phyloP scores from a whole-genome alignment of 2,113 vertebrate genomes.

The Zeus faber region DNA sequence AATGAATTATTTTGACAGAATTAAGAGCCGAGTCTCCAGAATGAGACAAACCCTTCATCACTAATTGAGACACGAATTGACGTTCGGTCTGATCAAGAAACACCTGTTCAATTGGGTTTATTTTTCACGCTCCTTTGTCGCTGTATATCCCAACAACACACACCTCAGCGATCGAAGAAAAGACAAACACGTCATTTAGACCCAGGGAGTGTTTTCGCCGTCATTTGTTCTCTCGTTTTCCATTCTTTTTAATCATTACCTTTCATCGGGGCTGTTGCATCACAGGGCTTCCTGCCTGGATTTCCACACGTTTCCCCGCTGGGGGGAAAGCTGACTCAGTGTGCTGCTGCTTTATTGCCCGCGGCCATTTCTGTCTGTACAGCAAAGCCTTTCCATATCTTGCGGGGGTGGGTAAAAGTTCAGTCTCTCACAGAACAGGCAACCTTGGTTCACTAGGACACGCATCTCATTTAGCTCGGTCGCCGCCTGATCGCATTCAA shows the following conservation, averaged over 20 bases:
- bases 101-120: too few relatives aligned
- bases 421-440: slow-evolving; percentile 45
- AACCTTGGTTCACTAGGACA: slow-evolving; percentile 55
- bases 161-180: too few relatives aligned
- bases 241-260: slow-evolving; percentile 45
- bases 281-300: slow-evolving; percentile 48
- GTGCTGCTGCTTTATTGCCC: slow-evolving; percentile 53
- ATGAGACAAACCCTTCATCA: too few relatives aligned
- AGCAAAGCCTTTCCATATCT: slow-evolving; percentile 51
- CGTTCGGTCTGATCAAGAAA: too few relatives aligned
- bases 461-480: slow-evolving; percentile 40
- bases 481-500: slow-evolving; percentile 39
- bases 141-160: too few relatives aligned
- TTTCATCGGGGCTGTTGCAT: slow-evolving; percentile 59
- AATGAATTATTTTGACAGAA: too few relatives aligned
- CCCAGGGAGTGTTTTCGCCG: too few relatives aligned
- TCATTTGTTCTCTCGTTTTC: slow-evolving; percentile 17
- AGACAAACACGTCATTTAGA: too few relatives aligned
- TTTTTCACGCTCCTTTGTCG: too few relatives aligned
- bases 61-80: too few relatives aligned
- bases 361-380: slow-evolving; percentile 62
- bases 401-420: slow-evolving; percentile 60
- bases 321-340: slow-evolving; percentile 58
- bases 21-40: too few relatives aligned
- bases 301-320: slow-evolving; percentile 46